Base-by-base conservation (phyloP, 2,888 invertebrate species). In the Amblyjoppa fuscipennis region DNA sequence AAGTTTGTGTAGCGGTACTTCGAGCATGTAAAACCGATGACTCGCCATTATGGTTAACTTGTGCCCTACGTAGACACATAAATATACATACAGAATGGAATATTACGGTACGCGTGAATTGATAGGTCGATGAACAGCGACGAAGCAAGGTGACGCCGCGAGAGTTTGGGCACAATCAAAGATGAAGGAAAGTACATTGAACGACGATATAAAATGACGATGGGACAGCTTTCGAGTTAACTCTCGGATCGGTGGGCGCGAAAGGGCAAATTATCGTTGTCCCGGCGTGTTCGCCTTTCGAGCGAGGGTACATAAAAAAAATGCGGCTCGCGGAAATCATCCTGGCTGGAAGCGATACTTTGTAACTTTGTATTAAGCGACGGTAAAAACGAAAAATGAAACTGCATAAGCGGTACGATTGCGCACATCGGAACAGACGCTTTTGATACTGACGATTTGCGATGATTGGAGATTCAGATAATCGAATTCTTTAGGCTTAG, bases 381-480 rank as follows among this genome's bases (percentile, higher is more conserved):
- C 1, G 28, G 9, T 59, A 25, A 68, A 61, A 34, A 34, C 13
- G 5, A 61, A 61, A 7, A 34, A 61, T 34, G 31, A 34, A 31
- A 5, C 13, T 34, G 61, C 34, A 28, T 6, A 9, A 16, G 41
- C 11, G 34, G 34, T 66, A 49, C 31, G 28, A 7, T 74, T 45
- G 25, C 20, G 31, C 3, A 31, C 31, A 34, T 28, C 6, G 31
- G 51, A 38, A 34, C 49, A 59, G 9, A n/a, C 11, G 16, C 74
- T n/a, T 20, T 34, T 25, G 28, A 34, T 34, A 64, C 20, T 20
- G 61, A 74, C 49, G 64, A 20, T 45, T n/a, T n/a, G 61, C 28
- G 45, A 68, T 45, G 74, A 78, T 85, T 74, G 74, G 59, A 68
- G 78, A 85, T 84, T 82, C 76, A 68, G 71, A 73, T 87, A 82